Evolutionary conservation across 2,888 invertebrate species (phyloP), one percentile per base, ranked within the genome.

Genomic region (Lacanobia wlatinum): DNA sequence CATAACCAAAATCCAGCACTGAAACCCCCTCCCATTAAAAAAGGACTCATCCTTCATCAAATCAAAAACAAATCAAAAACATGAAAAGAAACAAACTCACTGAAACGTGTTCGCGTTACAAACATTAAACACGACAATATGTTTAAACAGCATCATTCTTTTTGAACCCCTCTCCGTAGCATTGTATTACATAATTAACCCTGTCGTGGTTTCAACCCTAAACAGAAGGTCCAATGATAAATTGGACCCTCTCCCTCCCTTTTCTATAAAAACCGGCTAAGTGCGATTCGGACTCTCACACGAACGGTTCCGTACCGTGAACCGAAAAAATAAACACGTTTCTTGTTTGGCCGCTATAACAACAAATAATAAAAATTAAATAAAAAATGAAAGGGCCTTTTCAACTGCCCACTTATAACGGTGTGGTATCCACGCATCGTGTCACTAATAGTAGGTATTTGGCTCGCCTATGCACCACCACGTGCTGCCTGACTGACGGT

Each of bases 111-210:
- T 60, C 21, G 46, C 18, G 48, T 73, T 61, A 62, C 55, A 69
- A 73, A 70, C 77, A 69, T 77, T 71, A 70, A 80, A 77, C 70
- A 70, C 59, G 61, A 62, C 84, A 72, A 78, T 80, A 80, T 78
- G 84, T 84, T 75, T 48, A 69, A 43, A 70, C 66, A 67, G 38
- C 18, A 56, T 75, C 73, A 82, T 82, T 77, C 63, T 84, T 84
- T 73, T 84, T 80, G 70, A 78, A 76, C 84, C 82, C 80, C 78
- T 76, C 75, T 66, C 71, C 67, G 80, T 73, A 73, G 64, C 70
- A 77, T 76, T 84, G 84, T 82, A 75, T 76, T 78, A 84, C 80
- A 82, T 84, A 84, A 84, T 84, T 84, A 84, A 82, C 75, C 73
- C 59, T 65, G 82, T 82, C 76, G 66, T 52, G 78, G 75, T 74